Evolutionary conservation across 2,888 invertebrate species (phyloP).

Genomic region (Acronicta aceris): DNA sequence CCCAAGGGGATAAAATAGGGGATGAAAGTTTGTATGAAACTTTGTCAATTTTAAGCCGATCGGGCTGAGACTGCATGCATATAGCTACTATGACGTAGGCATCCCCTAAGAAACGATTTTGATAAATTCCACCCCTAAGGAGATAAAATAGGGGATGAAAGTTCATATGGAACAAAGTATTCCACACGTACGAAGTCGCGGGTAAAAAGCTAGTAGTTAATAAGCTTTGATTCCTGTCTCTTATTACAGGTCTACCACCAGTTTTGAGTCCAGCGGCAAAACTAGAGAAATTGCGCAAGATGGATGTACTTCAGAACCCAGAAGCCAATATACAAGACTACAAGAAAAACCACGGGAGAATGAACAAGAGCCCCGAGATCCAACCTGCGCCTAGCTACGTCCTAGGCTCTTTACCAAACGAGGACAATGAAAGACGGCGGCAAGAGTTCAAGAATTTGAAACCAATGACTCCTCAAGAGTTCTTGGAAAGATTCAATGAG

Average conservation of each 20-base stretch:
- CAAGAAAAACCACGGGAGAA: constrained; percentile 61
- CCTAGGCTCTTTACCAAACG: constrained; percentile 7
- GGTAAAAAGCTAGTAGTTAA: too few relatives aligned
- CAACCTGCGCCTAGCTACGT: constrained; percentile 27
- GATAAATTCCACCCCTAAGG: too few relatives aligned
- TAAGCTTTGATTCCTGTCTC: too few relatives aligned
- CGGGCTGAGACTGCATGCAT: too few relatives aligned
- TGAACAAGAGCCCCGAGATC: constrained; percentile 48
- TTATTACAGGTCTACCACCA: constrained; percentile 79
- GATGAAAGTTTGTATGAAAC: too few relatives aligned
- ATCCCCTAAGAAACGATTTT: too few relatives aligned
- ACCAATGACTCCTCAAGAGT: constrained; percentile 79
- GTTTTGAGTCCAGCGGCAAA: constrained; percentile 74
- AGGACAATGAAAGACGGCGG: constrained; percentile 38
- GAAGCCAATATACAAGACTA: constrained; percentile 59
- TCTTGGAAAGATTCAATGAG: constrained; percentile 72
- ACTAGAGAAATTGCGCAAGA: constrained; percentile 85
- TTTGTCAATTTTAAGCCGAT: too few relatives aligned
- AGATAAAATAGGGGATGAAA: too few relatives aligned
- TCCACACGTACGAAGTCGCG: too few relatives aligned
- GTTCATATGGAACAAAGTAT: too few relatives aligned
- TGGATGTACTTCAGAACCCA: constrained; percentile 78
- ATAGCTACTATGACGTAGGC: too few relatives aligned
- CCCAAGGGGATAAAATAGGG: too few relatives aligned
- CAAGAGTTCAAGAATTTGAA: constrained; percentile 66